Evolutionary conservation across 2,797 vertebrate species (phyloP), one percentile per base, ranked within the genome.

Genomic region (Chelmon rostratus): DNA sequence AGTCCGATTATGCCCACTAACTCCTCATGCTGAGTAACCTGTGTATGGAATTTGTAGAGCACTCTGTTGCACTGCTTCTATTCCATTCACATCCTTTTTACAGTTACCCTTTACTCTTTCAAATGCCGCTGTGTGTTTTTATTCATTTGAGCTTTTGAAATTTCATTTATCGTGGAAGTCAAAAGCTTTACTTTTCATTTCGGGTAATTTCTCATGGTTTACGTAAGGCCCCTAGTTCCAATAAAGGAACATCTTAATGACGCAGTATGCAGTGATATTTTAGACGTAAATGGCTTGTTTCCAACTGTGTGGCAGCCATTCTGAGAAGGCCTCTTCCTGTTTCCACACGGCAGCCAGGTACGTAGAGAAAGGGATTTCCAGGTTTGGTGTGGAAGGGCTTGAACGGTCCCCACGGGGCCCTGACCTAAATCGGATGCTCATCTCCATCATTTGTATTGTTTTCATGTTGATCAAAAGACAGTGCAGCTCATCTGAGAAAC

Each of bases 251-350:
- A 21, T 28, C 15, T 53, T 35, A 19, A 37, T 53, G 25, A 25
- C 18, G 11, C 8, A 46, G 53, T 21, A 37, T 37, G 33, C 4
- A 21, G 10, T 37, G 11, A 23, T 23, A 54, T 53, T 52, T 52
- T 6, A 54, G 59, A 53, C 35, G 35, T 16, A 5, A 18, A 50
- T 31, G 33, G 35, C 3, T 19, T 33, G 25, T 13, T 53, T 73
- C 59, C 49, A 53, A 53, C 18, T 73, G 49, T 54, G 37, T 46
- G 28, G 28, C 40, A 64, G 44, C 21, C 67, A 5, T 49, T 67
- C 33, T 58, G 4, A 62, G 31, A 67, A 67, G 10, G 23, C 33
- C 18, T 28, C 10, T 37, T 37, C n/a, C 16, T 65, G 50, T 65
- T 25, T 52, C 38, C n/a, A 65, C 71, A 47, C 16, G 23, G 23